Evolutionary conservation across 2,888 invertebrate genomes (phyloP).

Genomic region (Gymnoscelis rufifasciata): DNA sequence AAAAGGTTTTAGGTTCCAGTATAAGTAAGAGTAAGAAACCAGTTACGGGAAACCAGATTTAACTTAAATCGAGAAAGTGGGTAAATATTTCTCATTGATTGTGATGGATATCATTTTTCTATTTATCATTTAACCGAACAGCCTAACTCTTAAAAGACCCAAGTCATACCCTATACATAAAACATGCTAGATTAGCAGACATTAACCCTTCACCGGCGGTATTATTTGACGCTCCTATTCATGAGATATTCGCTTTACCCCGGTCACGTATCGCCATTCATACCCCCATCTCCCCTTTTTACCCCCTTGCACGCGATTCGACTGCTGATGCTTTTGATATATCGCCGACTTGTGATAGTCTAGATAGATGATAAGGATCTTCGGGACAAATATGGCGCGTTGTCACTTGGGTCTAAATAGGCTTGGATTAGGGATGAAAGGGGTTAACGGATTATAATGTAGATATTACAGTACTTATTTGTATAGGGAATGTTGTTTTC

Average conservation of each 20-base stretch:
- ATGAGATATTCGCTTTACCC: conserved; percentile 32
- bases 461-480: not conserved
- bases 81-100: no score
- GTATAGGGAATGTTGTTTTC: not conserved
- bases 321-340: conserved; percentile 40
- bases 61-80: no score
- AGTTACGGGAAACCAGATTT: no score
- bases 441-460: not conserved
- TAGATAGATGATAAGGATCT: conserved; percentile 31
- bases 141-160: conserved; percentile 1
- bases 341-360: conserved; percentile 32
- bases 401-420: conserved; percentile 13
- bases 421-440: conserved; percentile 1
- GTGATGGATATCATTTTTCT: no score
- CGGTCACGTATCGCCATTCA: conserved; percentile 44
- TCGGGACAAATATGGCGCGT: conserved; percentile 25
- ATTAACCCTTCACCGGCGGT: conserved; percentile 26
- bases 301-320: conserved; percentile 33
- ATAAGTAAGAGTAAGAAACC: no score
- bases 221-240: conserved; percentile 31
- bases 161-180: conserved; percentile 12
- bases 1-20: no score
- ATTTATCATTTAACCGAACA: no score
- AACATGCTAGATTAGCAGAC: conserved; percentile 25
- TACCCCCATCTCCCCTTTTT: conserved; percentile 20